Conservation (phyloP, 2,797 vertebrate species). For the Danio albolineatus region DNA sequence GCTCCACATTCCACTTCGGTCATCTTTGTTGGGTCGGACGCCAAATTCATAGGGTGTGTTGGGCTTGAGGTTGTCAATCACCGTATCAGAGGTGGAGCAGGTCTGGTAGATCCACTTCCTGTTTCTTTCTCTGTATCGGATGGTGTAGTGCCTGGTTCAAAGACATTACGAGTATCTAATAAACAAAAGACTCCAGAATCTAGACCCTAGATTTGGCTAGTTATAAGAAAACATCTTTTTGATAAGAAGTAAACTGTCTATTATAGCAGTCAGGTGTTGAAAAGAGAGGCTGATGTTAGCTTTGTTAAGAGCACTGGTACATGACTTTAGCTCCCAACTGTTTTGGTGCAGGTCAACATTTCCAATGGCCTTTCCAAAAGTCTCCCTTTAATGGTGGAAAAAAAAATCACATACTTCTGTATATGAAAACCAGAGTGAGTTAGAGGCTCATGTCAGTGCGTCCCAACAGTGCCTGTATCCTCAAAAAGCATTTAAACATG, state of each 20-base stretch:
- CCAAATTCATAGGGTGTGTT: constrained; percentile 93
- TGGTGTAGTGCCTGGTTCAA: constrained; percentile 87
- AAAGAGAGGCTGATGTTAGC: constrained; percentile 63
- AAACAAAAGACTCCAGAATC: neutral
- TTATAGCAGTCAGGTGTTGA: constrained; percentile 59
- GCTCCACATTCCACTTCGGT: constrained; percentile 87
- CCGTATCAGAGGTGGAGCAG: constrained; percentile 92
- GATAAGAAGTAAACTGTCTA: constrained; percentile 15
- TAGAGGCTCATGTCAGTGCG: constrained; percentile 42
- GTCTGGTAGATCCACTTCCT: constrained; percentile 95
- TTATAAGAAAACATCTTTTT: neutral
- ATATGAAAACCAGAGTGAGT: constrained; percentile 44
- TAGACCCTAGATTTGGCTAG: neutral
- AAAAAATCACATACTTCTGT: constrained; percentile 44
- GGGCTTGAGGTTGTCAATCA: constrained; percentile 91
- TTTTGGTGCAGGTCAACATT: constrained; percentile 65
- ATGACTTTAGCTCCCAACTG: constrained; percentile 34
- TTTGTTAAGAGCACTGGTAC: constrained; percentile 63
- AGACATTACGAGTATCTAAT: neutral
- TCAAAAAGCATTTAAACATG: constrained; percentile 36
- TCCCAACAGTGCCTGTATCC: constrained; percentile 38
- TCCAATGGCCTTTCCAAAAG: constrained; percentile 66
- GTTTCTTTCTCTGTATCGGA: constrained; percentile 91
- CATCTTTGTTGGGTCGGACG: constrained; percentile 85
- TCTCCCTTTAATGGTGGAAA: constrained; percentile 50